Evolutionary conservation across 2,797 vertebrate genomes (phyloP), one percentile per base, ranked within the genome.

Genomic region (Channa striata): DNA sequence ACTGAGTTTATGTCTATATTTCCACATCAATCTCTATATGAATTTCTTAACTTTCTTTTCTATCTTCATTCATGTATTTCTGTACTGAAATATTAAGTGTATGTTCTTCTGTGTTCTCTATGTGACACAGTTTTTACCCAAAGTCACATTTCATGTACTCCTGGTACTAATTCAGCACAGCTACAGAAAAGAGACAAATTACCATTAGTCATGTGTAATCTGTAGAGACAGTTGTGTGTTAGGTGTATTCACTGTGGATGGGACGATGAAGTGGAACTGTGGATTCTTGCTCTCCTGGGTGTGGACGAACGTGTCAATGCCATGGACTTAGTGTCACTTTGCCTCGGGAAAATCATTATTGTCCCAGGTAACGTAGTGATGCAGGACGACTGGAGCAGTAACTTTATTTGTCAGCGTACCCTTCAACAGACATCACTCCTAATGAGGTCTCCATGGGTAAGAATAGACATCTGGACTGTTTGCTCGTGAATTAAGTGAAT

Each of bases 361-460:
- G 58, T 80, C 84, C 51, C 70, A 75, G 84, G 86, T 87, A 77
- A 69, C 19, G 68, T 12, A 66, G 53, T 14, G 53, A 68, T 65
- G 72, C 76, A 61, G 77, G 34, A 49, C 53, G 74, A 68, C 72
- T 33, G 68, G 54, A 59, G 53, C 43, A 23, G 71, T 72, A 81
- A 76, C 84, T 89, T 87, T 89, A 88, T 90, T 86, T 91, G 83
- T 86, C 78, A 73, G 72, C 71, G 77, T 85, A 83, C 74, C 83
- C 80, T 89, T 87, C 88, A 86, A 77, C 81, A 89, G 68, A 72
- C 75, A 84, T 85, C 81, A 62, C 60, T 88, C 80, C 78, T 93
- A 92, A 93, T 93, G 89, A 90, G 86, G 81, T 87, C 90, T 88
- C 91, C 23, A 20, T 74, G 85, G 90, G 89, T 68, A 59, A 63